Evolutionary conservation across 1,140 invertebrate genomes (phyloP), one percentile per base, ranked within the genome.

Genomic region (Globodera ellingtonae): DNA sequence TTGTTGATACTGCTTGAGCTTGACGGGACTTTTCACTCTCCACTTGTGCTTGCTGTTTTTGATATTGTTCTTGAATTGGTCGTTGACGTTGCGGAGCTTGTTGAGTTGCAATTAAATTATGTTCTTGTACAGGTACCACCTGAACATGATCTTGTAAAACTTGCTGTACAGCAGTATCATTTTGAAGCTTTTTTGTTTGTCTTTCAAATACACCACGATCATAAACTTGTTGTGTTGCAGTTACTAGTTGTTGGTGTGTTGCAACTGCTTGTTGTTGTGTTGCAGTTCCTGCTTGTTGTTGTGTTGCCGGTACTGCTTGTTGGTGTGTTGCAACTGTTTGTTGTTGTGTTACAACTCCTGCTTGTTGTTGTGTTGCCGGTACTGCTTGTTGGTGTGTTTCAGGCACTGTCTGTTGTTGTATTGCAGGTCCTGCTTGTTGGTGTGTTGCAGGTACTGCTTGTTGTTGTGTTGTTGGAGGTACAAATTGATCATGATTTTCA

Each of bases 1-100:
- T 35, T 72, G n/a, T 9, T 7, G 24, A 5, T 69, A 67, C 59
- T 9, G 65, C 62, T 47, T 77, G 56, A 46, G 21, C 67, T 67
- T n/a, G 75, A 44, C 47, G 62, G n/a, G n/a, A n/a, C 56, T 56
- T 21, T 56, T 56, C n/a, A 75, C 46, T 18, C 35, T 59, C 72
- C 35, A 47, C 24, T 76, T 56, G 8, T 76, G 35, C 7, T 35
- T 44, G 6, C 47, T 44, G 10, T 3, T 15, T 48, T n/a, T 72
- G 71, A 9, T 0, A n/a, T 44, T 72, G 71, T 72, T 72, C 24
- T 44, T 72, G 71, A 72, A 35, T 21, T 10, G 71, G 9, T 72
- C 21, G 35, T 21, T 50, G 18, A 24, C 44, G 71, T 44, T 71
- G 15, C 7, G 4, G 21, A 5, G 15, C 70, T 71, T 18, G 15